Conservation (phyloP, 1,140 invertebrate species). For the Megalopta genalis region DNA sequence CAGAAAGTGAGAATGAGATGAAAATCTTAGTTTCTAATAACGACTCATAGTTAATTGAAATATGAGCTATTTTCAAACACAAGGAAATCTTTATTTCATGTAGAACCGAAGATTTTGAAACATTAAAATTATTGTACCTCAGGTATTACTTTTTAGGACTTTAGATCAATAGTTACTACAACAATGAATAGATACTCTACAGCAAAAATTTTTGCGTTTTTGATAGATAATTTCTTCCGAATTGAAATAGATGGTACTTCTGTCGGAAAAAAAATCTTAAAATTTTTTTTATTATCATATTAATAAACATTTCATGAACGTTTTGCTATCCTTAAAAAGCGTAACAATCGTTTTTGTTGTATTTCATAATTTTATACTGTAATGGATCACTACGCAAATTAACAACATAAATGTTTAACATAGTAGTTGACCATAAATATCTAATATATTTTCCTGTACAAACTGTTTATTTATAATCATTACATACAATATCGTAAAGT, state of each 20-base stretch:
- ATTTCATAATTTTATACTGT: background rate
- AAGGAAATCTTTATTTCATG: slow-evolving; percentile 26
- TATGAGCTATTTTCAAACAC: slow-evolving; percentile 17
- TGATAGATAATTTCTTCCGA: slow-evolving; percentile 8
- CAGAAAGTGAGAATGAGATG: background rate
- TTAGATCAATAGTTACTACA: slow-evolving; percentile 30
- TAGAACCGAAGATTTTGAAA: slow-evolving; percentile 32
- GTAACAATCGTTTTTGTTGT: background rate
- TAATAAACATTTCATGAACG: background rate
- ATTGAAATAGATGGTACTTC: slow-evolving; percentile 1
- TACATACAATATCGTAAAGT: slow-evolving; percentile 11
- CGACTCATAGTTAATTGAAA: slow-evolving; percentile 26
- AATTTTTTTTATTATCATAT: background rate
- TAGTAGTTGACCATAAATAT: slow-evolving; percentile 31
- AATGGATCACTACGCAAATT: slow-evolving; percentile 8
- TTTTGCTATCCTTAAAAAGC: background rate
- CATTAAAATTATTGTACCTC: slow-evolving; percentile 33
- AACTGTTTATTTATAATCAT: slow-evolving; percentile 40
- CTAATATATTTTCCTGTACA: slow-evolving; percentile 50
- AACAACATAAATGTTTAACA: slow-evolving; percentile 32
- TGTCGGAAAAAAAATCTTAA: background rate
- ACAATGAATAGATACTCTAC: slow-evolving; percentile 9
- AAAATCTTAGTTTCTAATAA: slow-evolving; percentile 13
- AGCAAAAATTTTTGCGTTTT: slow-evolving; percentile 18
- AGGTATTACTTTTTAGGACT: slow-evolving; percentile 46